Evolutionary conservation across 2,113 vertebrate genomes (phyloP), one percentile per base, ranked within the genome.

Genomic region (Rattus rattus): DNA sequence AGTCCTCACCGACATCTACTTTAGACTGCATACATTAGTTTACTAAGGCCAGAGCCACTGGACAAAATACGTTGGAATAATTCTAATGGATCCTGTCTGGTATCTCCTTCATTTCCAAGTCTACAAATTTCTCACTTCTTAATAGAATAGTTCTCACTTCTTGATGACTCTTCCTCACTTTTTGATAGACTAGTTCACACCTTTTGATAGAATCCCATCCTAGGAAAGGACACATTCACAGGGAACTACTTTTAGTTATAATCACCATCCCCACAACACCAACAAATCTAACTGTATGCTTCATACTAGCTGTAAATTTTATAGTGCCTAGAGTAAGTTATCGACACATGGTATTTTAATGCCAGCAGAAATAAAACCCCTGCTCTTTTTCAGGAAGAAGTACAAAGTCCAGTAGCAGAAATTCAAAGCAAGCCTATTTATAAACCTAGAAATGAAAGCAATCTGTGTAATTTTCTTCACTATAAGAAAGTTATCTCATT

Each of bases 141-240:
- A 97, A 97, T 97, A 77, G 56, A 96, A 94, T 69, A 97, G 72
- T 92, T 97, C 92, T 96, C 97, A 98, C 97, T 96, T 97, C 84
- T 69, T 96, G 90, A 98, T 88, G 94, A 94, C 56, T 97, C 92
- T 90, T 96, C 88, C 81, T 97, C 97, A 97, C 96, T 88, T 97
- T 97, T 14, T 95, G 96, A 97, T 97, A 97, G 88, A 94, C 7
- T 91, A 86, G 13, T 97, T 98, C 92, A 97, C 97, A 98, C 96
- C 86, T 97, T 91, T 89, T 97, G 96, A 97, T 91, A 94, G 95
- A 95, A 97, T 92, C 85, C 36, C 76, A 83, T 92, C 88, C 95
- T 83, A 92, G 24, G 59, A 96, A 95, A 92, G 47, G 85, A 95
- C 95, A 86, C 77, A 95, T 86, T 95, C 94, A 96, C 90, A 92